Conservation (phyloP, 2,888 invertebrate species). For the Archips crataeganus region DNA sequence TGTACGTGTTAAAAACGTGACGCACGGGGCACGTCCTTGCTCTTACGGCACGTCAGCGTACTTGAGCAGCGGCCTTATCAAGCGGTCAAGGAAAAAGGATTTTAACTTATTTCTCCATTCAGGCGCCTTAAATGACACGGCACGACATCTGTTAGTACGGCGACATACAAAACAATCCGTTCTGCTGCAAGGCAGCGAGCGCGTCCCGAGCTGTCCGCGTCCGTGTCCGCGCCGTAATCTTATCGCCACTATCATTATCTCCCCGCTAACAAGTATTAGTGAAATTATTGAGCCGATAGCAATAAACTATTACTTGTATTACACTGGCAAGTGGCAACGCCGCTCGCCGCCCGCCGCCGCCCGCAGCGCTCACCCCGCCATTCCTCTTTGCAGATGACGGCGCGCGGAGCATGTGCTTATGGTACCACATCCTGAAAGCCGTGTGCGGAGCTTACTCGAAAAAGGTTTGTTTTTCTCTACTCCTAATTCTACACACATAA, state of each 20-base stretch:
- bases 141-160: neutral
- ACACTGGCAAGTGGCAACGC: no score
- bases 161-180: neutral
- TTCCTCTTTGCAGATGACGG: constrained; percentile 32
- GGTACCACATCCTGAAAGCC: constrained; percentile 35
- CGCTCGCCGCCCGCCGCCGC: no score
- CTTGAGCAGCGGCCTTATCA: no score
- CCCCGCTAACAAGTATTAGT: constrained; percentile 5
- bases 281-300: constrained; percentile 10
- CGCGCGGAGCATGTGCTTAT: constrained; percentile 35
- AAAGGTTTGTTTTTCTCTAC: constrained; percentile 10
- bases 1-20: no score
- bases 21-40: no score
- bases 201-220: neutral
- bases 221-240: constrained; percentile 2
- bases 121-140: no score
- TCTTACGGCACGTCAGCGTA: no score
- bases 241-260: constrained; percentile 14
- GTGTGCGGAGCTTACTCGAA: constrained; percentile 23
- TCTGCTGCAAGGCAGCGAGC: no score
- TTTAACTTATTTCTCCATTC: no score
- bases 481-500: no score
- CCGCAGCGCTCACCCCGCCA: neutral
- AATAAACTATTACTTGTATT: neutral
- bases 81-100: no score